These are phyloP conservation scores for Sphinx pinastri DNA, from an alignment of 2,888 invertebrate species.

Conservation along the genomic window DNA sequence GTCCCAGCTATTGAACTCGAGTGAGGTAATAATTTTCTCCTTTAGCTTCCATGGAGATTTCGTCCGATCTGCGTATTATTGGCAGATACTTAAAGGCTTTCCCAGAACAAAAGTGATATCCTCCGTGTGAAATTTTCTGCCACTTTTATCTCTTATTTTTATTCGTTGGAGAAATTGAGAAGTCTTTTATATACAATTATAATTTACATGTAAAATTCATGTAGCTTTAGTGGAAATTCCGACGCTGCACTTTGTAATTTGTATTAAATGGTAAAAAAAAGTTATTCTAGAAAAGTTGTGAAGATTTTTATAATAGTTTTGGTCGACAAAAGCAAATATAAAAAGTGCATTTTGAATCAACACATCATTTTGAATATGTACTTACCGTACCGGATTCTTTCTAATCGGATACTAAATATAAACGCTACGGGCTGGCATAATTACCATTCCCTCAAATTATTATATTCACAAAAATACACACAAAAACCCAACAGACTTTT, in stretches of 20 bases:
- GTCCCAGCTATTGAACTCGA: slow-evolving; percentile 68
- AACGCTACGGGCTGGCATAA: background rate
- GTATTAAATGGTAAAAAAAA: too few relatives aligned
- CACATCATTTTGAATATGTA: too few relatives aligned
- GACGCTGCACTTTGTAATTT: too few relatives aligned
- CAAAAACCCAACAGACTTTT: slow-evolving; percentile 11
- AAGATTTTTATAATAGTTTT: too few relatives aligned
- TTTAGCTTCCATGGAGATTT: slow-evolving; percentile 62
- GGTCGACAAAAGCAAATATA: too few relatives aligned
- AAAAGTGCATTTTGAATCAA: too few relatives aligned
- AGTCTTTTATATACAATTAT: too few relatives aligned
- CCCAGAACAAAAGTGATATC: slow-evolving; percentile 54
- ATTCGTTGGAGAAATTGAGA: slow-evolving; percentile 1
- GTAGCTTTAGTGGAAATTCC: too few relatives aligned
- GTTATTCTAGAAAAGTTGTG: too few relatives aligned
- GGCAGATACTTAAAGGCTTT: slow-evolving; percentile 62
- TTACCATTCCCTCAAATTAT: background rate
- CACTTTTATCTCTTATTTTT: slow-evolving; percentile 35
- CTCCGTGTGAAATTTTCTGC: slow-evolving; percentile 40
- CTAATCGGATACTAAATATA: too few relatives aligned
- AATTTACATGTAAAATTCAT: too few relatives aligned
- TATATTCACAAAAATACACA: background rate
- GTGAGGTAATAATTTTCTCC: slow-evolving; percentile 76
- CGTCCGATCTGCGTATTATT: slow-evolving; percentile 68
- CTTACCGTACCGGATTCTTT: too few relatives aligned